Conservation (phyloP, 1,140 invertebrate species). For the Sinella curviseta region DNA sequence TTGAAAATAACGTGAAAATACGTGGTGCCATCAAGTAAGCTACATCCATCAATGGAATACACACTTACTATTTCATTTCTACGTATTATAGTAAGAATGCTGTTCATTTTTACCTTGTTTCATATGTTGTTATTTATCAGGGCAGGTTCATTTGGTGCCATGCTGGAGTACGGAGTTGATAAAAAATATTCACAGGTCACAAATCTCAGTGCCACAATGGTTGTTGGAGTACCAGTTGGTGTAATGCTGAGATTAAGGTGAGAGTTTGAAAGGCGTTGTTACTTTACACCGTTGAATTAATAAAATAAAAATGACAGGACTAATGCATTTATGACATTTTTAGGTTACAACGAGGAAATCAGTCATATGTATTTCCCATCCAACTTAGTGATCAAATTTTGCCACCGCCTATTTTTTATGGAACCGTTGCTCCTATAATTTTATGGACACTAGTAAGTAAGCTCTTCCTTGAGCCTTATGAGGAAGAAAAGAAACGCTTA, state of each 20-base stretch:
- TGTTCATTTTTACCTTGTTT: not conserved
- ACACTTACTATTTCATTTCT: not conserved
- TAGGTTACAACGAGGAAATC: constrained; percentile 80
- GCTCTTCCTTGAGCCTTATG: constrained; percentile 82
- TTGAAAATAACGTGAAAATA: constrained; percentile 72
- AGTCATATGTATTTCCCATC: constrained; percentile 86
- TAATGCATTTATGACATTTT: constrained; percentile 39
- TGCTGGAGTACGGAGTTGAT: constrained; percentile 86
- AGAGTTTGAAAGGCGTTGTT: constrained; percentile 48
- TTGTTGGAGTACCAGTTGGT: constrained; percentile 79
- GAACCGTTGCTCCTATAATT: constrained; percentile 80
- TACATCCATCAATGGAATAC: no score
- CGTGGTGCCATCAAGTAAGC: constrained; percentile 75
- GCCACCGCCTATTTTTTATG: constrained; percentile 88
- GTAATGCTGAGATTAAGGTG: constrained; percentile 86
- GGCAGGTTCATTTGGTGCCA: constrained; percentile 79
- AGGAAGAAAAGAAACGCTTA: constrained; percentile 71
- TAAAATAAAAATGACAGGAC: not conserved
- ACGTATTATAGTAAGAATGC: not conserved
- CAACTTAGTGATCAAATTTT: constrained; percentile 86
- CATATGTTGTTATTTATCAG: constrained; percentile 6
- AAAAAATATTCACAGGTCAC: constrained; percentile 90
- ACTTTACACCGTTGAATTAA: not conserved
- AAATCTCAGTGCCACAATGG: constrained; percentile 78
- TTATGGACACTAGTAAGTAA: constrained; percentile 79